Conservation (phyloP, 2,113 vertebrate species). For the Platysteira castanea region DNA sequence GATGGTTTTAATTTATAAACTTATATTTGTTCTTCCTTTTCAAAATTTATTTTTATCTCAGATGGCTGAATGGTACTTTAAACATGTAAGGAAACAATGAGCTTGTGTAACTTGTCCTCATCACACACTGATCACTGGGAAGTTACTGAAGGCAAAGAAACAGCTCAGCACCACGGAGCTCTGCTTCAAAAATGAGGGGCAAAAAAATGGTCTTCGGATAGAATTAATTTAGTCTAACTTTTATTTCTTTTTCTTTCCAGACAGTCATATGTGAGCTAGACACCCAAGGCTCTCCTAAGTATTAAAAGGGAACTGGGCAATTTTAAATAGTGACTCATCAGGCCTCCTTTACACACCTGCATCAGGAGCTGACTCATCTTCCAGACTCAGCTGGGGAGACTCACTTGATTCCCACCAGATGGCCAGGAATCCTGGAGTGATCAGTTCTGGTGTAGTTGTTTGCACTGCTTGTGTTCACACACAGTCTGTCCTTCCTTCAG, state of each 20-base stretch:
- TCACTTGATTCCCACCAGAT: neutral
- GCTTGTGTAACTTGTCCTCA: neutral
- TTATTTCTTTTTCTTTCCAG: neutral
- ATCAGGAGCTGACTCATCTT: constrained; percentile 39
- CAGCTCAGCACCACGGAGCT: neutral
- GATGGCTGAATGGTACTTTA: neutral
- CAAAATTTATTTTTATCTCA: neutral
- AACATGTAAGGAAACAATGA: neutral
- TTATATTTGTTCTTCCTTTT: neutral
- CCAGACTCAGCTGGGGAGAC: neutral
- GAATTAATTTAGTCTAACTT: neutral
- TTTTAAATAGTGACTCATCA: constrained; percentile 38
- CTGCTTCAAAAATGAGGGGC: neutral
- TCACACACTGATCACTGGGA: neutral
- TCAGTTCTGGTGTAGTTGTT: neutral
- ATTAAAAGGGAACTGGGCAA: neutral
- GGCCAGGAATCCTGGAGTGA: neutral
- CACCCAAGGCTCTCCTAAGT: neutral
- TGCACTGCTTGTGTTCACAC: neutral
- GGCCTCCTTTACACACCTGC: neutral
- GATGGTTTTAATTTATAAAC: neutral
- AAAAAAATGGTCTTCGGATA: neutral
- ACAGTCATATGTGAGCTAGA: neutral
- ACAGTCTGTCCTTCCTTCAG: neutral
- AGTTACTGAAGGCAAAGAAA: neutral